Base-by-base conservation (phyloP, 2,113 vertebrate species). In the Ceyx margarethae region DNA sequence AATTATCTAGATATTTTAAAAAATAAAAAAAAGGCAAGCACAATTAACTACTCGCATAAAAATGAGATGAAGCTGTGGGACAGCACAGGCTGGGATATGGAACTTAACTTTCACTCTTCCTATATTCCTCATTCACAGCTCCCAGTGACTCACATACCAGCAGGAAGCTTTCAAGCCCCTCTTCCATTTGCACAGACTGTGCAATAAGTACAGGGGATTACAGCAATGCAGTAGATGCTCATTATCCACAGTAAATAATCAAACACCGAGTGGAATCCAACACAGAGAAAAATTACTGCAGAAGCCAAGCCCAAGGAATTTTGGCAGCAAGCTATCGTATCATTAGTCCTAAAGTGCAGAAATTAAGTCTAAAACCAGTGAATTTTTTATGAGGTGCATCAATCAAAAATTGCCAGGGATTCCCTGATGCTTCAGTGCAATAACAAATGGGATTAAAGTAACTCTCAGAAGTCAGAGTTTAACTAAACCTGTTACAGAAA, bases 91-190 rank as follows among this genome's bases (percentile, higher is more conserved):
- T 22, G 21, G 56, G 66, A 11, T 11, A 4, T 5, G 11, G 42
- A 91, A 43, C n/a, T 42, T 11, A 9, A 23, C 14, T 46, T 28
- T 22, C 18, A 13, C 31, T 29, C 14, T n/a, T 43, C 31, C 40
- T 28, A 0, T 8, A 2, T 21, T 16, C 4, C 2, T 57, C 11
- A 15, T 17, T 48, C 16, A 13, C 57, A 45, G 0, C 16, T 60
- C 58, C 57, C 48, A n/a, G 42, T 16, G 53, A 22, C 14, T 54
- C 9, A 1, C 7, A 2, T 17, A 23, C 37, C 28, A 35, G 8
- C 22, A 35, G 6, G 4, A 48, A 19, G 23, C 20, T 40, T 42
- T 31, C 3, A 2, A 4, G 10, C 9, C 6, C 4, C 10, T 23
- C 67, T 51, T 58, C 71, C 71, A 1, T 10, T 81, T 33, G 13